Conservation (phyloP, 2,113 vertebrate genomes). For the Archocentrus centrarchus region DNA sequence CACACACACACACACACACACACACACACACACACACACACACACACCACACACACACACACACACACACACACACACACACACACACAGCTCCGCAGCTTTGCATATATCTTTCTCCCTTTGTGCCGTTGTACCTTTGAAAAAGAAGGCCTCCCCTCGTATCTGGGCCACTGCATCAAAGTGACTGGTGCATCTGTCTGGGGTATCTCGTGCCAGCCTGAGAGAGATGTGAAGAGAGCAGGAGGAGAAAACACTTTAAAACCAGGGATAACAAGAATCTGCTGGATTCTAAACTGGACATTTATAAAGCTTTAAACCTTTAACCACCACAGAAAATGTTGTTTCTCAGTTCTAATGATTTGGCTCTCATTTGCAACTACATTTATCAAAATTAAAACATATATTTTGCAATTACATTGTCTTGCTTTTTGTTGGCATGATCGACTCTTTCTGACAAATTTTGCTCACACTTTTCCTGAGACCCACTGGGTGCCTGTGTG, state of each 20-base stretch:
- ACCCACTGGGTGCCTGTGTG: neutral
- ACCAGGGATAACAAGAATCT: neutral
- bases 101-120: slow-evolving; percentile 31
- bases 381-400: neutral
- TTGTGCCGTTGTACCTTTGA: slow-evolving; percentile 88
- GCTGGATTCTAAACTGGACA: slow-evolving; percentile 29
- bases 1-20: too few relatives aligned
- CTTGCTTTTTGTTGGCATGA: neutral
- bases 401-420: neutral
- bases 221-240: slow-evolving; percentile 20
- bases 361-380: neutral
- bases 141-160: slow-evolving; percentile 97
- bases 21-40: too few relatives aligned
- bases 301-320: slow-evolving; percentile 18
- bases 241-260: slow-evolving; percentile 9
- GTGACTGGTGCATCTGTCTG: slow-evolving; percentile 89
- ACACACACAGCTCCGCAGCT: slow-evolving; percentile 13
- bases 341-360: neutral
- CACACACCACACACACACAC: too few relatives aligned
- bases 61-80: too few relatives aligned
- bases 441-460: neutral
- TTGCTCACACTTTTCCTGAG: neutral
- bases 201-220: slow-evolving; percentile 85
- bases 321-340: neutral
- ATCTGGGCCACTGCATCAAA: slow-evolving; percentile 98